phyloP scores from a whole-genome alignment of 2,113 vertebrate genomes.

The Eonycteris spelaea region DNA sequence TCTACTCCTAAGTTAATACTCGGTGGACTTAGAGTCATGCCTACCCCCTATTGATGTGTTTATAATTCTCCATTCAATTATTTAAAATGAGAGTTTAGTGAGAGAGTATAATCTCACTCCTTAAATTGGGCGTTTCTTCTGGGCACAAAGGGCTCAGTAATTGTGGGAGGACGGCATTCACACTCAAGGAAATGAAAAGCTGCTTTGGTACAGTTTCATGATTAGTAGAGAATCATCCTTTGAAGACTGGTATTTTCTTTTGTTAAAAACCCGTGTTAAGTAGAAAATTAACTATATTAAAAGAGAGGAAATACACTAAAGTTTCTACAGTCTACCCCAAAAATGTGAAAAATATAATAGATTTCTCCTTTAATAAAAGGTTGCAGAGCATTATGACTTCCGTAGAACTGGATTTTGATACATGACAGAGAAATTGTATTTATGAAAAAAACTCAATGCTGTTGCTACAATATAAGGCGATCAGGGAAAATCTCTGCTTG shows the following conservation, averaged over 20 bases:
- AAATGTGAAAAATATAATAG: neutral
- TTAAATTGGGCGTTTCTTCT: slow-evolving; percentile 21
- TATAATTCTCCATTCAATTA: slow-evolving; percentile 36
- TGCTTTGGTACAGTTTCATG: neutral
- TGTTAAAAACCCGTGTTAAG: neutral
- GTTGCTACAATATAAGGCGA: neutral
- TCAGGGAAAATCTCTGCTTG: neutral
- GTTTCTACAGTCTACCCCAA: slow-evolving; percentile 2
- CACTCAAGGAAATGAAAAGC: slow-evolving; percentile 27
- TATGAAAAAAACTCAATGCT: neutral
- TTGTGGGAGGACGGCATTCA: neutral
- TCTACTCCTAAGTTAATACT: slow-evolving; percentile 42
- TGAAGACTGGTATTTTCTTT: slow-evolving; percentile 17
- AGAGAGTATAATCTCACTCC: slow-evolving; percentile 7
- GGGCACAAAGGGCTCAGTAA: neutral
- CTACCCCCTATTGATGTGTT: slow-evolving; percentile 21
- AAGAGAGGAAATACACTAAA: neutral
- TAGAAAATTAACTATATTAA: slow-evolving; percentile 17
- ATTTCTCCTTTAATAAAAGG: neutral
- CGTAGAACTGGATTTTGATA: slow-evolving; percentile 12
- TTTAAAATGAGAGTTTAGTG: slow-evolving; percentile 47
- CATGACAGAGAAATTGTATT: neutral
- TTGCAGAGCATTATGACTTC: neutral
- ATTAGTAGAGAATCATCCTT: slow-evolving; percentile 8
- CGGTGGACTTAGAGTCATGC: slow-evolving; percentile 14